phyloP scores from a whole-genome alignment of 1,140 invertebrate species.

The Zeugodacus cucurbitae region DNA sequence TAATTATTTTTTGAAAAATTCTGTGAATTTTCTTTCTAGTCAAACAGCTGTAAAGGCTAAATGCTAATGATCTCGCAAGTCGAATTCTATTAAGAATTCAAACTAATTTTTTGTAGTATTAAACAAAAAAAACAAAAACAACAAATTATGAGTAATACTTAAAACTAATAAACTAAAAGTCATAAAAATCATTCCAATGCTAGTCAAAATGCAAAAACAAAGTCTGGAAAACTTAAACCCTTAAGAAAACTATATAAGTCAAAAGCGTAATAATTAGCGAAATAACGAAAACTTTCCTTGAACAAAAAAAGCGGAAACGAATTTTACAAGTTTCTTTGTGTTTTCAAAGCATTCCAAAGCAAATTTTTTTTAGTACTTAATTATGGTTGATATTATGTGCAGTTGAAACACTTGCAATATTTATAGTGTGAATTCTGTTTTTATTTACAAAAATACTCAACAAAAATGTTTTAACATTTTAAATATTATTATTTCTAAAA shows the following conservation, averaged over 20 bases:
- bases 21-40: slow-evolving; percentile 37
- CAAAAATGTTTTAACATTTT: neutral
- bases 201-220: slow-evolving; percentile 31
- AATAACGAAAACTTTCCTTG: neutral
- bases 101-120: neutral
- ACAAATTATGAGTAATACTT: neutral
- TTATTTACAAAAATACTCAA: slow-evolving; percentile 21
- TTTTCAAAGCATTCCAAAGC: slow-evolving; percentile 5
- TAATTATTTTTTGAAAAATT: neutral
- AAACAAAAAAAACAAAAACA: too few species aligned
- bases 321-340: slow-evolving; percentile 20
- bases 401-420: neutral
- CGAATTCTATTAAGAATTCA: slow-evolving; percentile 9
- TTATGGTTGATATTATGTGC: neutral
- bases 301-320: neutral
- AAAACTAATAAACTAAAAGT: neutral
- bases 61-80: neutral
- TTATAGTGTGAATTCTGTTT: neutral
- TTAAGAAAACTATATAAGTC: neutral
- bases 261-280: neutral
- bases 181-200: slow-evolving; percentile 23
- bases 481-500: neutral
- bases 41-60: neutral
- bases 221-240: slow-evolving; percentile 1
- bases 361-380: neutral